Evolutionary conservation across 1,140 invertebrate species (phyloP), one percentile per base, ranked within the genome.

Genomic region (Papilio xuthus): DNA sequence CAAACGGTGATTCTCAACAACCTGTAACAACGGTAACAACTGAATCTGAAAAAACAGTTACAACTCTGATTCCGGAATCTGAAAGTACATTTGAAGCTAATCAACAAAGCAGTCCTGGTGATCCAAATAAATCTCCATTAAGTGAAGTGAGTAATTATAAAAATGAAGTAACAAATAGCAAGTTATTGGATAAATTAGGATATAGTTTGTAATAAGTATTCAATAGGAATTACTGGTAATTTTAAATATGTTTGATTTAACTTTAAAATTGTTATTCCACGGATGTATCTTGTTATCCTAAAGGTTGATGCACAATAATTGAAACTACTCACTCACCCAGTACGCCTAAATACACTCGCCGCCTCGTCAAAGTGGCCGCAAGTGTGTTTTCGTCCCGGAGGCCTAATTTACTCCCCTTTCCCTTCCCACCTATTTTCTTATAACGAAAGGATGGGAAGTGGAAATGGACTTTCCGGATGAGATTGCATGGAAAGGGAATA

Each of bases 141-240:
- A 75, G 78, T 47, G 79, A 73, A 28, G 56, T 26, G 23, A 0
- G 2, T 12, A 60, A 12, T 60, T 60, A 26, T 60, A 60, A 26
- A 26, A 60, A 60, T 60, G 70, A 72, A n/a, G 9, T 44, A 13
- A 20, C 20, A 72, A 72, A 72, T 9, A 72, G 70, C 37, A 72
- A 37, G 20, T 42, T 72, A 41, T 72, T 72, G n/a, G n/a, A 72
- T 4, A 72, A 44, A 72, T 23, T 72, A 44, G 42, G 37, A 23
- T 72, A 72, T n/a, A 72, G 70, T 72, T 20, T 20, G 7, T 70
- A 37, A n/a, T 70, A 2, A 44, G 9, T 20, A 42, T 47, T 44
- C 2, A 41, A n/a, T 13, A 37, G 32, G 32, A 37, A 37, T 32
- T 32, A 32, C 6, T 32, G 6, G 6, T 37, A 18, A n/a, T 37